Evolutionary conservation across 2,113 vertebrate genomes (phyloP).

Genomic region (Dermatemys mawii): DNA sequence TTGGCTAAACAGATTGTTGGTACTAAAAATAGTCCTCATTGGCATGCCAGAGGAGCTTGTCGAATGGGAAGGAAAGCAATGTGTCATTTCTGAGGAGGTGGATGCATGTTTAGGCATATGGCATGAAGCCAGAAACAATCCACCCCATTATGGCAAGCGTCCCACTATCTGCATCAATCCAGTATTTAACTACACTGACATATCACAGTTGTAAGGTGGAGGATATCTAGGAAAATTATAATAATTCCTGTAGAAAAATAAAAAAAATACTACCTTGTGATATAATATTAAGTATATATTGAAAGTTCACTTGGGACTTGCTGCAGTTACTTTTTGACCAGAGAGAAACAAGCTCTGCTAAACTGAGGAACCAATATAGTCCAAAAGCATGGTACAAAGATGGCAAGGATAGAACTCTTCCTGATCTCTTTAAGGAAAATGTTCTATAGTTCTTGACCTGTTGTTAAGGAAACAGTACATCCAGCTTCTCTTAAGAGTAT

Average conservation of each 20-base stretch:
- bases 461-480: neutral
- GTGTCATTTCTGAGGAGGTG: slow-evolving; percentile 68
- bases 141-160: neutral
- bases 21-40: slow-evolving; percentile 57
- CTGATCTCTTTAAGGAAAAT: neutral
- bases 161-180: neutral
- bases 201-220: neutral
- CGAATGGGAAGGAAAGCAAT: slow-evolving; percentile 61
- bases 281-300: neutral
- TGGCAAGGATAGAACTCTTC: neutral
- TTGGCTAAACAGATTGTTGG: slow-evolving; percentile 58
- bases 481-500: neutral
- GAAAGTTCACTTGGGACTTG: neutral
- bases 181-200: neutral
- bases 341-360: neutral
- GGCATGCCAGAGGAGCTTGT: slow-evolving; percentile 50
- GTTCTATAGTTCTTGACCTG: neutral
- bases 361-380: neutral
- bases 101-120: slow-evolving; percentile 53
- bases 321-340: neutral
- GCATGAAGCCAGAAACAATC: slow-evolving; percentile 34
- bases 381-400: neutral
- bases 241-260: neutral
- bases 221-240: neutral
- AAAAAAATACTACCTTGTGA: neutral